A percentile compares a stretch with the other conserved stretches of the same genome.
Evolutionary conservation across 2,797 vertebrate species (phyloP).

Genomic region (Coreius guichenoti): DNA sequence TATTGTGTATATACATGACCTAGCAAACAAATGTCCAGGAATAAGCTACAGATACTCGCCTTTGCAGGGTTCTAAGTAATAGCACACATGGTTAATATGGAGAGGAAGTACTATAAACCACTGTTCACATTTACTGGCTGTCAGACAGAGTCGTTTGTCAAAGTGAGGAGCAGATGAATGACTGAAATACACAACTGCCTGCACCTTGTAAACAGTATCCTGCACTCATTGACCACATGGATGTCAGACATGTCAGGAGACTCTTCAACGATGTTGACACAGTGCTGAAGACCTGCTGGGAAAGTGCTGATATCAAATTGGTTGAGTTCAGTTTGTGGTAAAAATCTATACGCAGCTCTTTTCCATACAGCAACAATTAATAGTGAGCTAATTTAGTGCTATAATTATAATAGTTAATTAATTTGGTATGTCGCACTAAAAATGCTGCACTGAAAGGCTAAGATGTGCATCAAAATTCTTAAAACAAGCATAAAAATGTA

Average conservation of each 20-base stretch:
- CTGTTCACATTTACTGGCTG: conserved; percentile 7
- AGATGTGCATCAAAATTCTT: background rate
- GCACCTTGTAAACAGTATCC: conserved; percentile 40
- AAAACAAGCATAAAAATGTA: background rate
- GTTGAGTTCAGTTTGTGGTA: background rate
- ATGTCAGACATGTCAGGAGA: conserved; percentile 7
- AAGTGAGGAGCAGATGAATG: conserved; percentile 38
- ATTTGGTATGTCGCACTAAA: background rate
- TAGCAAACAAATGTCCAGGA: background rate
- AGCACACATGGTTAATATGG: background rate
- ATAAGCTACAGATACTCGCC: background rate
- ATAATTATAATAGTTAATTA: too few relatives aligned
- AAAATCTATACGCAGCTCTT: background rate
- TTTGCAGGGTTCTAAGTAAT: background rate
- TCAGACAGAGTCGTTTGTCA: conserved; percentile 30
- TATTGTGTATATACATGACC: background rate
- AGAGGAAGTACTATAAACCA: background rate
- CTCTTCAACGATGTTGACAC: conserved; percentile 23
- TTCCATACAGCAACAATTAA: background rate
- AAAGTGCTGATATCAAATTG: conserved; percentile 6
- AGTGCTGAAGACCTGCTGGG: conserved; percentile 27
- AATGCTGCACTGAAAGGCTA: background rate
- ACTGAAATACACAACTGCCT: conserved; percentile 53
- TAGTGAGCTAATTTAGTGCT: too few relatives aligned
- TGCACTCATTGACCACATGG: conserved; percentile 48